phyloP scores from a whole-genome alignment of 2,113 vertebrate genomes.

The Eudyptes chrysolophus region DNA sequence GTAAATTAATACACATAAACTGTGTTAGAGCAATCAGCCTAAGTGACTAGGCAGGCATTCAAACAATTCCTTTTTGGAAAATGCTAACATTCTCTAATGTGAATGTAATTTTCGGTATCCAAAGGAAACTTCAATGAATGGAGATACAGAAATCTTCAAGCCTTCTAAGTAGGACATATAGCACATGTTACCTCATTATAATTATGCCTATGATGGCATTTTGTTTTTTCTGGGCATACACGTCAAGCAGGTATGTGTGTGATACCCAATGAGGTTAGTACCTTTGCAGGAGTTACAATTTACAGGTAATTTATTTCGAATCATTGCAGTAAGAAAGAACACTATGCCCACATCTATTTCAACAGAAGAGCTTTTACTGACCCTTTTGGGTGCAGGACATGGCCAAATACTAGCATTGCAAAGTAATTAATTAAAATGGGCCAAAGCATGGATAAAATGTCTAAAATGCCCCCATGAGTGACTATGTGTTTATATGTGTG shows the following conservation, averaged over 20 bases:
- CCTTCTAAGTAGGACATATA: neutral
- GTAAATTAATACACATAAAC: neutral
- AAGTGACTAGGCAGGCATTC: neutral
- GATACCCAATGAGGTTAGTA: neutral
- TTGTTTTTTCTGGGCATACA: neutral
- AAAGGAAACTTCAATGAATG: neutral
- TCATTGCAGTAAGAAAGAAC: neutral
- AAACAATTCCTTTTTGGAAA: neutral
- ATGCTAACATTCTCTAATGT: neutral
- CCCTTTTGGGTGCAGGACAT: neutral
- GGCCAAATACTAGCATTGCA: neutral
- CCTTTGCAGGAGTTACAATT: neutral
- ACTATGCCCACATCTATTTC: neutral
- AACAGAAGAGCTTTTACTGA: neutral
- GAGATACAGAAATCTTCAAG: neutral
- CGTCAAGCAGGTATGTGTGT: neutral
- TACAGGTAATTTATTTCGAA: neutral
- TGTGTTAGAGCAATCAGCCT: neutral
- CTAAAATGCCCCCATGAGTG: neutral
- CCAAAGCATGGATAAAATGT: neutral
- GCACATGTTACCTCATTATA: neutral
- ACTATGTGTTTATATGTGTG: neutral
- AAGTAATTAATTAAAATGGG: neutral
- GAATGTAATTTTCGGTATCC: neutral
- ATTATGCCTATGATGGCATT: neutral